Percentiles rank a stretch among this genome's conserved stretches.
Evolutionary conservation across 2,797 vertebrate genomes (phyloP).

Genomic region (Cheirogaleus major): DNA sequence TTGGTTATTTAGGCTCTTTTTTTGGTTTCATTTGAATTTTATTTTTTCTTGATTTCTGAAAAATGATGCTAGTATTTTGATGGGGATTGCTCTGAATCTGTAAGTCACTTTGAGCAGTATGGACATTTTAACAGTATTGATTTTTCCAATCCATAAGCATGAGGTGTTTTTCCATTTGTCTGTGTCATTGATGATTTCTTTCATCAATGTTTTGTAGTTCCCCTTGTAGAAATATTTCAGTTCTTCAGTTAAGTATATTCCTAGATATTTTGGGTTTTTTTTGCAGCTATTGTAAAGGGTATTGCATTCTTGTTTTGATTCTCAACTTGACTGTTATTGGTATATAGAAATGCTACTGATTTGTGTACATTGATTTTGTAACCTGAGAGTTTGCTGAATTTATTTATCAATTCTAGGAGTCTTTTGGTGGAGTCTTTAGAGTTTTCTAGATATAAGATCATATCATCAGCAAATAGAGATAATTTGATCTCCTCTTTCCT

Average conservation of each 20-base stretch:
- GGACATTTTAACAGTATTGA: neutral
- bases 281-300: neutral
- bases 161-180: neutral
- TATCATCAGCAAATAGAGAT: neutral
- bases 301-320: neutral
- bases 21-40: neutral
- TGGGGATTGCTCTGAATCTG: neutral
- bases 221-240: neutral
- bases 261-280: neutral
- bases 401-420: neutral
- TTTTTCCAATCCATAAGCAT: neutral
- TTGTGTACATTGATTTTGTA: neutral
- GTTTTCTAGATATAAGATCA: neutral
- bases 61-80: neutral
- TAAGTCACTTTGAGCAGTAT: neutral
- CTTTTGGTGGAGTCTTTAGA: neutral
- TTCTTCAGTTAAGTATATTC: neutral
- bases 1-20: neutral
- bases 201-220: neutral
- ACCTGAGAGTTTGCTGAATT: neutral
- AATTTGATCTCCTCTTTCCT: neutral
- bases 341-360: neutral
- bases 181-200: neutral
- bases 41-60: neutral
- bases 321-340: neutral